Evolutionary conservation across 1,140 invertebrate genomes (phyloP).

Genomic region (Cyrtorhinus lividipennis): DNA sequence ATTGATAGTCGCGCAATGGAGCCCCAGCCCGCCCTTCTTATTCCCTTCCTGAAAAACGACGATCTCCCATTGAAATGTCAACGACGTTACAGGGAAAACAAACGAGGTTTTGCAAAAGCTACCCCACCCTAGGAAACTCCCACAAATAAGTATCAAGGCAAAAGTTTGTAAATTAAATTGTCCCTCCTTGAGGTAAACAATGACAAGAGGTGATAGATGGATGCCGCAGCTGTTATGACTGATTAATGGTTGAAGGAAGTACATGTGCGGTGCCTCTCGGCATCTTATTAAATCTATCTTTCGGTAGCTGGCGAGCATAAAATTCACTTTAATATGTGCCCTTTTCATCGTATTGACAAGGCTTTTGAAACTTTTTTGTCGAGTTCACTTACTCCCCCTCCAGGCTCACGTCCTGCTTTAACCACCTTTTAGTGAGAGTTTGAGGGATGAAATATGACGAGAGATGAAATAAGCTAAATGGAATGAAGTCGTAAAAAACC

Average conservation of each 20-base stretch:
- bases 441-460: too few species aligned
- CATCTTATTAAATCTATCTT: constrained; percentile 2
- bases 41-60: too few species aligned
- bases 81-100: neutral
- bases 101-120: neutral
- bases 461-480: too few species aligned
- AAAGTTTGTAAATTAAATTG: constrained; percentile 10
- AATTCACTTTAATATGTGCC: constrained; percentile 2
- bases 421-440: too few species aligned
- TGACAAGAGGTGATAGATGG: constrained; percentile 7
- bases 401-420: too few species aligned
- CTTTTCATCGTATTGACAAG: neutral
- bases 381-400: too few species aligned
- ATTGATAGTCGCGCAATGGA: too few species aligned
- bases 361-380: neutral
- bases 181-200: constrained; percentile 8
- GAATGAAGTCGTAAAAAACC: too few species aligned
- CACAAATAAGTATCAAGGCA: neutral
- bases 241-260: neutral
- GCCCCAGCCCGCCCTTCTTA: too few species aligned
- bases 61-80: too few species aligned
- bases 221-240: neutral
- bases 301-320: neutral
- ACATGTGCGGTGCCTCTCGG: neutral
- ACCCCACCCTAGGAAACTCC: neutral